Base-by-base conservation (phyloP, 1,140 invertebrate species). In the Euwallacea similis region DNA sequence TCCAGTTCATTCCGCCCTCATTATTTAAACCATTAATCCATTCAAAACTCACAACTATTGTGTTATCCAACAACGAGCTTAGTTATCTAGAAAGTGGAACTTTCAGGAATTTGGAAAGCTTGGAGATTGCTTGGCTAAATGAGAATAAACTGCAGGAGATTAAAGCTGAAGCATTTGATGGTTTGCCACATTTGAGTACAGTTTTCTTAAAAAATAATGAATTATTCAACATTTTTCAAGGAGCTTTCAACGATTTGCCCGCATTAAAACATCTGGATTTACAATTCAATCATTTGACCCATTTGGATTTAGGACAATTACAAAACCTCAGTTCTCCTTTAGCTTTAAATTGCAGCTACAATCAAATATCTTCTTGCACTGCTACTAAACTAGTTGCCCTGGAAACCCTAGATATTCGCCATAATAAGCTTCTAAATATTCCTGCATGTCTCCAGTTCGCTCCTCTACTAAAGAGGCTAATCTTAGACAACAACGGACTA, bases 401-500 rank as follows among this genome's bases (percentile, higher is more conserved):
- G 44, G 88, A 89, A 78, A 86, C 88, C 66, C 82, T 94, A 69
- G 91, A 93, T 80, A 83, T 91, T 33, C 89, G 88, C 42, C 86
- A 88, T 75, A 93, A 93, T 77, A 85, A 85, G 60, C 80, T 94
- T 9, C 79, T 81, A 46, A 85, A 87, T 66, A 85, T 92, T 70
- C 90, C 91, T 70, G 86, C 85, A 70, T 84, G 86, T 74, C 85
- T 92, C 58, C 82, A 86, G 55, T 83, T 86, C 42, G 81, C 90
- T 54, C 84, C 87, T n/a, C 85, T 87, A 2, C 80, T 92, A 69
- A 83, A 87, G 75, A 86, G 88, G 72, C 84, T 93, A 9, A 86
- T 89, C 76, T 78, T 93, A 50, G 90, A 91, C 0, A 88, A 90
- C 79, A 96, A 96, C 78, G 83, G 85, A 72, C 88, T 96, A 44